Evolutionary conservation across 30 jellyfish, hydroid and myxozoan species (phyloP).

Genomic region (Catostylus mosaicus): DNA sequence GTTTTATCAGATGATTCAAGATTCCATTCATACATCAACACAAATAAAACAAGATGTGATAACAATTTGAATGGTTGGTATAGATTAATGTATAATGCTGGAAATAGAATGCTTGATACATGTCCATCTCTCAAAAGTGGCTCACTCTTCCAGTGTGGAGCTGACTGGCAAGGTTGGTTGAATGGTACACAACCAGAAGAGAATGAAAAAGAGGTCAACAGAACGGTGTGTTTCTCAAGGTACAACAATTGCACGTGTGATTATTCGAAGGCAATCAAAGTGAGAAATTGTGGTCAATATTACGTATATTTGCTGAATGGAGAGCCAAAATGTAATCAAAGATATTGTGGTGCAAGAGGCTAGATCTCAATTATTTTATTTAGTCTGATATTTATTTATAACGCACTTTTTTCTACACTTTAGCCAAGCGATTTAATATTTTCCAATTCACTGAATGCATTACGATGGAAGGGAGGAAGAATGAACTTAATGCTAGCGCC

Average conservation of each 20-base stretch:
- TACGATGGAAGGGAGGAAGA: no score
- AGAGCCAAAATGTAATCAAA: constrained; percentile 81
- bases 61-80: constrained; percentile 26
- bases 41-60: constrained; percentile 7
- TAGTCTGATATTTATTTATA: no score
- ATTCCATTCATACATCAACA: background rate
- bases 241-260: constrained; percentile 66
- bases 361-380: no score
- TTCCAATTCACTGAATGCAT: no score
- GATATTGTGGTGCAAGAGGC: constrained; percentile 82
- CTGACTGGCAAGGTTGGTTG: constrained; percentile 41
- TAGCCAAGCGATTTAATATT: no score
- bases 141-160: constrained; percentile 25
- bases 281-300: constrained; percentile 82
- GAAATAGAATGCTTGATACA: constrained; percentile 26
- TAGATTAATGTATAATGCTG: constrained; percentile 37
- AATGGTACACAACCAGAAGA: constrained; percentile 11
- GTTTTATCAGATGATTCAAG: constrained; percentile 25
- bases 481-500: no score
- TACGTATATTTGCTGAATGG: constrained; percentile 67
- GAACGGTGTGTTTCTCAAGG: constrained; percentile 83
- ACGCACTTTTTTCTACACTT: no score
- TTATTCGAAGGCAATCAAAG: constrained; percentile 48
- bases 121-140: constrained; percentile 3
- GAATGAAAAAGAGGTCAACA: constrained; percentile 31